Base-by-base conservation (phyloP, 1,140 invertebrate species). In the Gryllus bimaculatus region DNA sequence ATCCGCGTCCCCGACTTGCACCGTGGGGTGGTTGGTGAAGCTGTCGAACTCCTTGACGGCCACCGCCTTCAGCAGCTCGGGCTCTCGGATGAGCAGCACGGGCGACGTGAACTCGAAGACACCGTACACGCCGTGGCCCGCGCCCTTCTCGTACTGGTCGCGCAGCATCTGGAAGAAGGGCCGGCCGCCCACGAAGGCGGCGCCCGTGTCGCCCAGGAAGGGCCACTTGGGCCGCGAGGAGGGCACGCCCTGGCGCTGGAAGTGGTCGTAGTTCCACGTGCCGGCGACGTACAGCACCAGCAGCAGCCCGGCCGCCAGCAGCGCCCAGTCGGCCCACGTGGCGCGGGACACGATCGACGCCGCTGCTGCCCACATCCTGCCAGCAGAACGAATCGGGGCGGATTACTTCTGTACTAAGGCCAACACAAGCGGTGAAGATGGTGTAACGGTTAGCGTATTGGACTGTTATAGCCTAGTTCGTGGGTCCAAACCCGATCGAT, bases 261-360 rank as follows among this genome's bases (percentile, higher is more conserved):
- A 89, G 76, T 86, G 88, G 77, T 85, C 82, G 79, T 86, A 87
- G 0, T 85, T 88, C 39, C 84, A 81, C 0, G 85, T 87, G 20
- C 75, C 75, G 5, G 21, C 21, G 12, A 15, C 3, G 39, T 76
- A 76, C 2, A 73, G 2, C 75, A 76, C 2, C 21, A 76, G 13
- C 75, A 76, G 75, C 15, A 76, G 20, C 13, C 12, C 20, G 75
- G 3, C 75, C 13, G n/a, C 13, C 13, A 73, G 66, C 13, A 73
- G 13, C 13, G n/a, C n/a, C 66, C 66, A 73, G n/a, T 73, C 66
- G n/a, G 13, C 3, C 13, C 1, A 73, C 2, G 66, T 39, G 26
- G 26, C 26, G 26, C 26, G 26, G 26, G 26, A 39, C 1, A 39
- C 1, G 26, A 39, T 39, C 26, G 26, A 39, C 26, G 26, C 26